Evolutionary conservation across 2,797 vertebrate genomes (phyloP).

Genomic region (Euphonia xanthogaster): DNA sequence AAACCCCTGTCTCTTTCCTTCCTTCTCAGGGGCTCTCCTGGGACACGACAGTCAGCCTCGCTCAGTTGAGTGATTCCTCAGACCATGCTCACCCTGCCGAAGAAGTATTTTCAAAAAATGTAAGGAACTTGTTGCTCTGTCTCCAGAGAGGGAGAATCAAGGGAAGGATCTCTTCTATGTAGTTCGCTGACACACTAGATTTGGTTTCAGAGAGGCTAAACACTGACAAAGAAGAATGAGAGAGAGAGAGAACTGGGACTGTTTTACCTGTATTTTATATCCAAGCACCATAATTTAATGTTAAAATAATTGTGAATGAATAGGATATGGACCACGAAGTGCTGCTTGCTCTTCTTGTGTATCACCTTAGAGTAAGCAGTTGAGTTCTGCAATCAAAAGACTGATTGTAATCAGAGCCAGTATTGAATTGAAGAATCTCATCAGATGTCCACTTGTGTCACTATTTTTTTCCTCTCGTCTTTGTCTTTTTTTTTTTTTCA

Average conservation of each 20-base stretch:
- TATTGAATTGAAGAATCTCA: neutral
- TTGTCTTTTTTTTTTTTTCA: neutral
- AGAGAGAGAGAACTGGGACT: neutral
- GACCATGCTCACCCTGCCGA: neutral
- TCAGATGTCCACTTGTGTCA: neutral
- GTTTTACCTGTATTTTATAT: neutral
- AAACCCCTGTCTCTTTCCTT: neutral
- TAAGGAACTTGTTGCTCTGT: neutral
- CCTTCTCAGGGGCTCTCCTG: neutral
- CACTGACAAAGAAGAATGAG: neutral
- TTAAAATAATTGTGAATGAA: neutral
- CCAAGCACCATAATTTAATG: neutral
- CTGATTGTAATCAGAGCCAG: neutral
- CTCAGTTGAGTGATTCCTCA: neutral
- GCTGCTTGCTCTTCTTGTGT: neutral
- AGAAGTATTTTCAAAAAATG: conserved; percentile 12
- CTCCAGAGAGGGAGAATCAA: conserved; percentile 32
- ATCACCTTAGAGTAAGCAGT: neutral
- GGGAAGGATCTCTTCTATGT: neutral
- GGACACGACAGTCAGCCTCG: neutral
- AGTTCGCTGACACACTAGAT: neutral
- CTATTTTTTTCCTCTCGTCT: fast-evolving
- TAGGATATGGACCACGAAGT: neutral
- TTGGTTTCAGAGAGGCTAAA: neutral
- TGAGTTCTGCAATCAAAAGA: neutral